Evolutionary conservation across 2,797 vertebrate species (phyloP).

Genomic region (Eptatretus atami): DNA sequence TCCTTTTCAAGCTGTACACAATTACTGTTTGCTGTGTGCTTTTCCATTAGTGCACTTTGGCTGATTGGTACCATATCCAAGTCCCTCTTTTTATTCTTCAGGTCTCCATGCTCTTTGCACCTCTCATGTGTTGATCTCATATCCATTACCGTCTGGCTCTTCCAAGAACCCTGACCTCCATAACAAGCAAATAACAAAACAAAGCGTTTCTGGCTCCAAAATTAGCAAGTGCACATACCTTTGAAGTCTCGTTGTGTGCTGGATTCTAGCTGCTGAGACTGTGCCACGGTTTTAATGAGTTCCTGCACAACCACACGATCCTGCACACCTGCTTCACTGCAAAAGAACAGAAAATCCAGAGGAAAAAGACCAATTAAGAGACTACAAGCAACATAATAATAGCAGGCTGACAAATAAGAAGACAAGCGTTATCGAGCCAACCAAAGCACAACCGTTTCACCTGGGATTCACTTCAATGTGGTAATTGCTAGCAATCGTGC

Average conservation of each 20-base stretch:
- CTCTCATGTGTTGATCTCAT: too few relatives aligned
- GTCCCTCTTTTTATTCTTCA: too few relatives aligned
- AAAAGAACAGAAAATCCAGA: constrained; percentile 7
- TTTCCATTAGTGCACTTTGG: too few relatives aligned
- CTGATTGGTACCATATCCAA: too few relatives aligned
- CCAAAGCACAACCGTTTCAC: constrained; percentile 15
- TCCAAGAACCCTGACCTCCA: too few relatives aligned
- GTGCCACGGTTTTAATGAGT: constrained; percentile 71
- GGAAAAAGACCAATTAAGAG: not conserved
- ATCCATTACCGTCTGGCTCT: too few relatives aligned
- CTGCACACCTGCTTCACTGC: constrained; percentile 64
- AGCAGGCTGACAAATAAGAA: not conserved
- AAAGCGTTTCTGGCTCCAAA: too few relatives aligned
- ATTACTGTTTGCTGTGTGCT: too few relatives aligned
- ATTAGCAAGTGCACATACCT: constrained; percentile 18
- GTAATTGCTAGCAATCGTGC: constrained; percentile 91
- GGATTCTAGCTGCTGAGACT: constrained; percentile 79
- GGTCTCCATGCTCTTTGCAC: too few relatives aligned
- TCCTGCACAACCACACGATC: constrained; percentile 88
- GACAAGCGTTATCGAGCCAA: not conserved
- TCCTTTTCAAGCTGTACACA: too few relatives aligned
- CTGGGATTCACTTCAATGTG: constrained; percentile 86
- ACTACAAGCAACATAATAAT: not conserved
- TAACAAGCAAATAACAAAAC: too few relatives aligned
- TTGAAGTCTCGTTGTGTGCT: constrained; percentile 74